Conservation (phyloP, 2,113 vertebrate species). For the Ptilonorhynchus violaceus region DNA sequence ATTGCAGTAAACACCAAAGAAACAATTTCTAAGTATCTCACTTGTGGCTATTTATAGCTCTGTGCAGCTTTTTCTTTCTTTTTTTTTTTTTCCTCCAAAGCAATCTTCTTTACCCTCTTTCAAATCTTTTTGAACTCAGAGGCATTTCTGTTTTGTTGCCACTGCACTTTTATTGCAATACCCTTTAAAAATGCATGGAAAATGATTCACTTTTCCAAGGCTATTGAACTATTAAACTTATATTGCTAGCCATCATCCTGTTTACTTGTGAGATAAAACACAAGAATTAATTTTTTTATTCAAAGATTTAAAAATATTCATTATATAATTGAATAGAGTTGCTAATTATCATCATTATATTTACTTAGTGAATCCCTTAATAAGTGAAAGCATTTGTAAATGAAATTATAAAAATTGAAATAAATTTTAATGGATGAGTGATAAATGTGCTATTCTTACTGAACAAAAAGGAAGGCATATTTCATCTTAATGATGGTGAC, state of each 20-base stretch:
- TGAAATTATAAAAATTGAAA: background rate
- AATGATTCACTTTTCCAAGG: background rate
- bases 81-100: background rate
- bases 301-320: background rate
- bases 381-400: background rate
- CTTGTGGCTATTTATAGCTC: background rate
- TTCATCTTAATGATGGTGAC: background rate
- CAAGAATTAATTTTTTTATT: background rate
- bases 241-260: background rate
- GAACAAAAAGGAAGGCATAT: background rate
- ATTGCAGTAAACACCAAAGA: background rate
- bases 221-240: background rate
- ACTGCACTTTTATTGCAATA: background rate
- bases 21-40: background rate
- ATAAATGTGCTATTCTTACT: background rate
- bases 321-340: background rate
- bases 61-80: background rate
- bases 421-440: background rate
- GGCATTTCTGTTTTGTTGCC: background rate
- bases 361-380: background rate
- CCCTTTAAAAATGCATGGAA: constrained; percentile 7
- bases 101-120: background rate
- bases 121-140: background rate
- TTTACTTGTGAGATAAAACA: background rate
- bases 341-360: background rate